Conservation (phyloP, 2,888 invertebrate species). For the Harpalus rubripes region DNA sequence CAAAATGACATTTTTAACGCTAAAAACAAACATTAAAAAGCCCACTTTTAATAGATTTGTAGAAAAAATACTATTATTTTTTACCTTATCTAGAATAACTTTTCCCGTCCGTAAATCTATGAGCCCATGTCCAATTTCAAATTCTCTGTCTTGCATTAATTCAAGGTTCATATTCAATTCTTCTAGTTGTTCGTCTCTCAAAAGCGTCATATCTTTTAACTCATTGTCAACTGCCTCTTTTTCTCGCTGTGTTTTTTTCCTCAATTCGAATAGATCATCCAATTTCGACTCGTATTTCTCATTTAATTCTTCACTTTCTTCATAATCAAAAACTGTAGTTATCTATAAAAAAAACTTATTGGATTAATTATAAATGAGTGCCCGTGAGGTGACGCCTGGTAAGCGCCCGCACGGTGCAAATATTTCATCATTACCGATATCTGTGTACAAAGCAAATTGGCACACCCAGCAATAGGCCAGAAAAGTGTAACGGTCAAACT, state of each 20-base stretch:
- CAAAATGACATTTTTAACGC: no score
- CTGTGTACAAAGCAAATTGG: no score
- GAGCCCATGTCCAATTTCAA: slow-evolving; percentile 74
- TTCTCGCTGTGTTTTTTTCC: not conserved
- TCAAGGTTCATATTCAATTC: slow-evolving; percentile 70
- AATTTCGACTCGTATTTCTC: slow-evolving; percentile 44
- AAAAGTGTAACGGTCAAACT: no score
- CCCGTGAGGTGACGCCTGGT: no score
- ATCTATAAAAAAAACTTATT: not conserved
- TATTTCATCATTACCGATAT: no score
- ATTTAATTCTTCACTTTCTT: not conserved
- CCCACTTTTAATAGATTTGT: no score
- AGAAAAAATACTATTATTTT: no score
- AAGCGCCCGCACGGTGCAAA: no score
- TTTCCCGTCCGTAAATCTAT: slow-evolving; percentile 75
- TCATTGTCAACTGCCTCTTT: slow-evolving; percentile 37
- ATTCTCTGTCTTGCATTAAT: slow-evolving; percentile 72
- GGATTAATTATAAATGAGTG: not conserved
- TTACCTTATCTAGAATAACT: slow-evolving; percentile 73
- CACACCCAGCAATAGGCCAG: no score
- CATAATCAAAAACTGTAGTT: slow-evolving; percentile 41
- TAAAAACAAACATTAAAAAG: no score
- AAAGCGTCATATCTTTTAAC: slow-evolving; percentile 1
- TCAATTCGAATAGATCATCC: not conserved
- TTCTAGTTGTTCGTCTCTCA: slow-evolving; percentile 12